Base-by-base conservation (phyloP, 1,140 invertebrate species). In the Rhagoletis zephyria region DNA sequence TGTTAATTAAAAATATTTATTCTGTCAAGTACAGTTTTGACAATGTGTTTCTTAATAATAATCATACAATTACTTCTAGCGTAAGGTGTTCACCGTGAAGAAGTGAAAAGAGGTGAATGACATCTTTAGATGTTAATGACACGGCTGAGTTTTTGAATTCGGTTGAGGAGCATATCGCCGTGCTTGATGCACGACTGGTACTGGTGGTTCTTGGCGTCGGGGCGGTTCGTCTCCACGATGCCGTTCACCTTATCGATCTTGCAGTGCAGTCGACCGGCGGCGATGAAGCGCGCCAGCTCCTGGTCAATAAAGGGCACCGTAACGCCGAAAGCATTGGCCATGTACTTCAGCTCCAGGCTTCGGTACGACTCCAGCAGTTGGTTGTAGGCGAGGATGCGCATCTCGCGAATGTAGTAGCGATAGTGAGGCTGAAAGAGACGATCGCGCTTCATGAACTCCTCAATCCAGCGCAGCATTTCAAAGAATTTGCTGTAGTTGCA, bases 181-280 rank as follows among this genome's bases (percentile, higher is more conserved):
- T 99, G 98, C 92, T 99, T 99, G 87, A 99, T 98, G 89, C 98
- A 98, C 4, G 97, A 96, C 94, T 99, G 98, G 94, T 99, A 99
- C 85, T 97, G 95, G 94, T 96, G 96, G 93, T 99, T 98, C 93
- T 98, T 98, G 91, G 96, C 96, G 93, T 99, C 96, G 60, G 98
- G 96, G 89, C 98, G 94, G 94, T 97, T 99, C 48, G 99, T 99
- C 94, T 99, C 98, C 9, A 99, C 98, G 91, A 99, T 98, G 16
- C 98, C 98, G 77, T 96, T 96, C 61, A 99, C 98, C 90, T 98
- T 97, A 94, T 99, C 99, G 87, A 99, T 99, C 93, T 99, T 99
- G 91, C 98, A 99, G 91, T 99, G 98, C 60, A 99, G 94, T 86
- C 98, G 95, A 12, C 98, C 98, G 85, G 98, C 97, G 61, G 98